These are phyloP conservation scores for Bombus vancouverensis DNA, from an alignment of 1,140 invertebrate species.

Conservation along the genomic window DNA sequence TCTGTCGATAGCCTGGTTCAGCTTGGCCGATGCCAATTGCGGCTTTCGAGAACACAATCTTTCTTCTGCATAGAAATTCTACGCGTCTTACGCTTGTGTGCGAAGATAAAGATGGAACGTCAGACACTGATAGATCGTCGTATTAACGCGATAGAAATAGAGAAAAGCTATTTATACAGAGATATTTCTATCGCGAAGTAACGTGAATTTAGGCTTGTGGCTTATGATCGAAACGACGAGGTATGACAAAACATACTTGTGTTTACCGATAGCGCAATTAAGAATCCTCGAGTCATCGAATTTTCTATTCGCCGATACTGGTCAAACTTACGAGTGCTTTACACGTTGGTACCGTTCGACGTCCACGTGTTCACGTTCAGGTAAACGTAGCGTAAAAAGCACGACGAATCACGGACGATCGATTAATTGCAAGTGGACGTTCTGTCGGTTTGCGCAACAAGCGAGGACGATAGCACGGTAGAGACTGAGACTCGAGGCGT, in stretches of 20 bases:
- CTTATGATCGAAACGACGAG: background rate
- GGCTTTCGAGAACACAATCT: background rate
- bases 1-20: slow-evolving; percentile 10
- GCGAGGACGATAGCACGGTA: slow-evolving; percentile 38
- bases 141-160: background rate
- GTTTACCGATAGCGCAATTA: background rate
- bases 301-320: background rate
- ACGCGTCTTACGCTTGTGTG: background rate
- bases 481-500: slow-evolving; percentile 55
- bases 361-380: background rate
- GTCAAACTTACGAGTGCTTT: background rate
- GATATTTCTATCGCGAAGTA: too few species aligned
- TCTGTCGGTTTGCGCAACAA: slow-evolving; percentile 32
- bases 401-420: background rate
- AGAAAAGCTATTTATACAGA: too few species aligned
- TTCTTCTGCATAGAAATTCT: background rate
- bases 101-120: background rate
- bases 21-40: background rate
- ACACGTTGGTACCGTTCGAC: background rate
- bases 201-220: background rate
- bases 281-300: background rate
- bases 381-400: background rate
- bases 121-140: too few species aligned
- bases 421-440: background rate
- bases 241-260: background rate